These are phyloP conservation scores for Anguilla marmorata DNA, from an alignment of 2,797 vertebrate genomes.

Conservation along the genomic window DNA sequence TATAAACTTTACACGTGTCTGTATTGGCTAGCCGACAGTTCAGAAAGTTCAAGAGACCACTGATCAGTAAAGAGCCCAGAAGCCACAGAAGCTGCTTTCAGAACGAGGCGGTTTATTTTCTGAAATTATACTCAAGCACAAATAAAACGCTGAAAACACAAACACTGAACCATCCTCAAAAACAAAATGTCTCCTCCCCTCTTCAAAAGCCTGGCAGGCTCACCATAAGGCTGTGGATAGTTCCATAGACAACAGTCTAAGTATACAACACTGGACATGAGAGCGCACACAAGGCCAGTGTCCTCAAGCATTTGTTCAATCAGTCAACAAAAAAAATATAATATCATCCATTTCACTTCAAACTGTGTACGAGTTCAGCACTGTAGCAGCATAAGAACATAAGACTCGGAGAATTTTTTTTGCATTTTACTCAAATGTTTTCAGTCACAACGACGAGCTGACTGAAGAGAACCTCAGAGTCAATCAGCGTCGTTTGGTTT, in stretches of 20 bases:
- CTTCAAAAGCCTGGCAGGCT: constrained; percentile 51
- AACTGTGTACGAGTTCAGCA: constrained; percentile 50
- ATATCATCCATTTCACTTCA: constrained; percentile 58
- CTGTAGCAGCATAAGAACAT: constrained; percentile 45
- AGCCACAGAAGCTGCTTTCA: constrained; percentile 49
- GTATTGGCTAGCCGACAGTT: not conserved
- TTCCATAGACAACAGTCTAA: constrained; percentile 51
- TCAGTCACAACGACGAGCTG: not conserved
- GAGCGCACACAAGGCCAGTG: constrained; percentile 35
- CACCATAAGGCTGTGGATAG: constrained; percentile 59
- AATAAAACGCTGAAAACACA: constrained; percentile 28
- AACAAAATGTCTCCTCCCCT: constrained; percentile 51
- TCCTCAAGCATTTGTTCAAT: constrained; percentile 48
- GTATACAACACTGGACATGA: constrained; percentile 57
- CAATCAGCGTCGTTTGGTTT: constrained; percentile 12
- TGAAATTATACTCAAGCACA: constrained; percentile 61
- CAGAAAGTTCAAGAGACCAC: not conserved
- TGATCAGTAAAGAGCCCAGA: not conserved
- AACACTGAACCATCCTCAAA: constrained; percentile 46
- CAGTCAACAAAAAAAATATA: constrained; percentile 41
- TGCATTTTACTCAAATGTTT: not conserved
- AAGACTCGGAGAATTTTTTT: constrained; percentile 53
- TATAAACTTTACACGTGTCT: not conserved
- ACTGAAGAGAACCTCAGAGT: constrained; percentile 9
- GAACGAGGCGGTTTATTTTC: constrained; percentile 74